Percentiles rank a stretch among this genome's conserved stretches.
Evolutionary conservation across 92 coral and sea anemone genomes (phyloP).

Genomic region (Parazoanthus swiftii): DNA sequence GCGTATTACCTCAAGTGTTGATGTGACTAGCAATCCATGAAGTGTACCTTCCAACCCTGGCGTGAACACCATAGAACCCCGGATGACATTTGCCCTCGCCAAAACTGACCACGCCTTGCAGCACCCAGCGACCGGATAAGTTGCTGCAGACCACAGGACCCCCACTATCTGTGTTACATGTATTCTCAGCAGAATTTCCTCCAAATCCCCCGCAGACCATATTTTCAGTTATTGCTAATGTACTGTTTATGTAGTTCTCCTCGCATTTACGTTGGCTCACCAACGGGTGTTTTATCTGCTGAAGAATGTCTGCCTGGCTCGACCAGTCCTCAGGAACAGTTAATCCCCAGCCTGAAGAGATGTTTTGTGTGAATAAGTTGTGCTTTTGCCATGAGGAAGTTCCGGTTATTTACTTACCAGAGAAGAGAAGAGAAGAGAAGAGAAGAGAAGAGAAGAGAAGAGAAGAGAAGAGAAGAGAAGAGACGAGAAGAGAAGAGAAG

Average conservation of each 20-base stretch:
- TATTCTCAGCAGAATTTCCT: constrained; percentile 43
- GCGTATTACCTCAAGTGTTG: background rate
- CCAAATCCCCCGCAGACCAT: constrained; percentile 74
- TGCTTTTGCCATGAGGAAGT: background rate
- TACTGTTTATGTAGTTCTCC: constrained; percentile 26
- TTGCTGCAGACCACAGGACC: constrained; percentile 71
- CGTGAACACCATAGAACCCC: constrained; percentile 73
- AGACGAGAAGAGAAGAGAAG: too few species aligned
- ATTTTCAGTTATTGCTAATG: constrained; percentile 52
- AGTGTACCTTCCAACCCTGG: constrained; percentile 62
- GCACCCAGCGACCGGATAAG: constrained; percentile 58
- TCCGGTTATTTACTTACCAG: background rate
- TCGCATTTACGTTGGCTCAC: constrained; percentile 58
- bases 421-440: too few species aligned
- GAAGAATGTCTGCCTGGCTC: constrained; percentile 70
- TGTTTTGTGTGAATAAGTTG: background rate
- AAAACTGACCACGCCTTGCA: constrained; percentile 85
- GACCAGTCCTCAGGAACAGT: constrained; percentile 72
- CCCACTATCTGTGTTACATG: constrained; percentile 82
- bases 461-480: too few species aligned
- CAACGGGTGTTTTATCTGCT: constrained; percentile 64
- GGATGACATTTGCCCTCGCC: constrained; percentile 68
- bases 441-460: too few species aligned
- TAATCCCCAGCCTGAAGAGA: constrained; percentile 68
- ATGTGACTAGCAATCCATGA: constrained; percentile 50